Conservation (phyloP, 2,888 invertebrate genomes). For the Microchrysa polita region DNA sequence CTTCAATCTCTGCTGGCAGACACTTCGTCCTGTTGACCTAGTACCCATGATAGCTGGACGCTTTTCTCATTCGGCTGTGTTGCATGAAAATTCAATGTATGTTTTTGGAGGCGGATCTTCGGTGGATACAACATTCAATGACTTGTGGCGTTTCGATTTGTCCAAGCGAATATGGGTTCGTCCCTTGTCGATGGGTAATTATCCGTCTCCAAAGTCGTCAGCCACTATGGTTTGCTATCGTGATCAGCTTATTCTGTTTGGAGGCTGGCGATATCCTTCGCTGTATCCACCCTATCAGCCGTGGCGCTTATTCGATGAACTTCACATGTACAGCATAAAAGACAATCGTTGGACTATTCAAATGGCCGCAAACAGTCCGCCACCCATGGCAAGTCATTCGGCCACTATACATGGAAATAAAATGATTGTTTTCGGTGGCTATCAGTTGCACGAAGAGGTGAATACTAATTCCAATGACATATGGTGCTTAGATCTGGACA, state of each 20-base stretch:
- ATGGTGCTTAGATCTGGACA: slow-evolving; percentile 85
- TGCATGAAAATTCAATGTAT: slow-evolving; percentile 87
- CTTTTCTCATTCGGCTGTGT: slow-evolving; percentile 91
- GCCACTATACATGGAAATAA: slow-evolving; percentile 83
- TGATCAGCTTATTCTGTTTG: slow-evolving; percentile 86
- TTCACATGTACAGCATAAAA: slow-evolving; percentile 85
- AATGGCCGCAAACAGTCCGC: slow-evolving; percentile 56
- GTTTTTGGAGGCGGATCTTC: slow-evolving; percentile 97
- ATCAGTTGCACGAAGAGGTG: slow-evolving; percentile 67
- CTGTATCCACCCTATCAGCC: slow-evolving; percentile 84
- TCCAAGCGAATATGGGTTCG: slow-evolving; percentile 86
- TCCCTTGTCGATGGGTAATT: slow-evolving; percentile 82
- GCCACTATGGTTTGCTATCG: slow-evolving; percentile 91
- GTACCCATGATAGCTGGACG: slow-evolving; percentile 86
- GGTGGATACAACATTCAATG: slow-evolving; percentile 94
- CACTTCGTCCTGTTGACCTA: slow-evolving; percentile 68
- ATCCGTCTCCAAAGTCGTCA: slow-evolving; percentile 96
- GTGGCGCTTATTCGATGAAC: slow-evolving; percentile 89
- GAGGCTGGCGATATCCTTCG: slow-evolving; percentile 95
- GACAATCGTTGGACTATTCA: slow-evolving; percentile 78
- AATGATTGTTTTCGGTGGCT: slow-evolving; percentile 86
- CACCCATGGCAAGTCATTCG: slow-evolving; percentile 87
- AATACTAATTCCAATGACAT: slow-evolving; percentile 79
- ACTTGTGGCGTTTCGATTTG: slow-evolving; percentile 93
- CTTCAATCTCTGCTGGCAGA: slow-evolving; percentile 80